These are phyloP conservation scores for Chlorocebus sabaeus DNA, from an alignment of 2,113 vertebrate genomes.

Conservation along the genomic window DNA sequence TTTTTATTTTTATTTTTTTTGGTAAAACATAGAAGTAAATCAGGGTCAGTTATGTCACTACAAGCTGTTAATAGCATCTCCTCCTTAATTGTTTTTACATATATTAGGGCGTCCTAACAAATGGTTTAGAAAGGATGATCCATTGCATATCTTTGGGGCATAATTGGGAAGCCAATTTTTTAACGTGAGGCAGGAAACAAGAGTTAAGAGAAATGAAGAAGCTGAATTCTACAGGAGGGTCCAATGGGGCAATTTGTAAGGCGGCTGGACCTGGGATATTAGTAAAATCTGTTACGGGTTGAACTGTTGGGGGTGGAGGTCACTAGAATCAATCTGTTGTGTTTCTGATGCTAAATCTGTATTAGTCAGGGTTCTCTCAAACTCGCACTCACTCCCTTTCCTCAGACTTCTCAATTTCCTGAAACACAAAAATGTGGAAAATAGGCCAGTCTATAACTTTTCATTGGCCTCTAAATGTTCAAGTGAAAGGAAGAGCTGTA, in stretches of 20 bases:
- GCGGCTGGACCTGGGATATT: background rate
- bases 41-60: background rate
- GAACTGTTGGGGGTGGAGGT: background rate
- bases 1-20: background rate
- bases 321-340: background rate
- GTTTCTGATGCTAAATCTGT: background rate
- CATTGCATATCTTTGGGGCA: background rate
- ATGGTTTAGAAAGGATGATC: background rate
- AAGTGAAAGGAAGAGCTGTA: background rate
- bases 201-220: background rate
- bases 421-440: background rate
- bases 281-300: background rate
- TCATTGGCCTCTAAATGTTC: background rate
- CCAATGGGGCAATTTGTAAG: background rate
- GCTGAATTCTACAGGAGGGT: background rate
- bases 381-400: background rate
- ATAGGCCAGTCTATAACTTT: background rate
- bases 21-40: background rate
- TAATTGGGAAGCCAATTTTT: background rate
- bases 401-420: background rate
- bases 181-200: background rate
- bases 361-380: too few species aligned
- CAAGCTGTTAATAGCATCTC: background rate
- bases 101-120: background rate
- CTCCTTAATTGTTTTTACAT: background rate